These are phyloP conservation scores for Rhagoletis zephyria DNA, from an alignment of 1,140 invertebrate genomes.

Conservation along the genomic window DNA sequence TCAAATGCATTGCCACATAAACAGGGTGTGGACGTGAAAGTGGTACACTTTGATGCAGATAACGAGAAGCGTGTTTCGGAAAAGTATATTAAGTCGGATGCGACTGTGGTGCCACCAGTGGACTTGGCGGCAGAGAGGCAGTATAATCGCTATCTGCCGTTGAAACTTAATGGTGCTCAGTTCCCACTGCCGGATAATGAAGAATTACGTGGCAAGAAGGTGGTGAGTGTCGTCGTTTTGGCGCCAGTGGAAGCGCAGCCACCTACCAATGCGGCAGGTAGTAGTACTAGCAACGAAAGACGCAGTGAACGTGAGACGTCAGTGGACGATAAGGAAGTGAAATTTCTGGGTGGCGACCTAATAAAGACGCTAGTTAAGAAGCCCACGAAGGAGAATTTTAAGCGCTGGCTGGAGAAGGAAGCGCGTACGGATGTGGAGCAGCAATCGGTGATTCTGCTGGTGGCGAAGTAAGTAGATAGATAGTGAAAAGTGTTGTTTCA, in stretches of 20 bases:
- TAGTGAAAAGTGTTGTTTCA: too few relatives aligned
- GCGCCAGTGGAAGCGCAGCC: slow-evolving; percentile 80
- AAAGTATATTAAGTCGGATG: slow-evolving; percentile 81
- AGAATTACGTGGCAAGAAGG: slow-evolving; percentile 81
- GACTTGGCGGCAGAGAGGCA: slow-evolving; percentile 81
- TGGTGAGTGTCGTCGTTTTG: slow-evolving; percentile 86
- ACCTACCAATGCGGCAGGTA: slow-evolving; percentile 65
- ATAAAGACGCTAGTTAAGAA: slow-evolving; percentile 84
- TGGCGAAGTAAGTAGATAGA: slow-evolving; percentile 80
- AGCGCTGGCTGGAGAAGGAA: slow-evolving; percentile 85
- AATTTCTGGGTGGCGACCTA: slow-evolving; percentile 80
- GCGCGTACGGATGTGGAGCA: slow-evolving; percentile 80
- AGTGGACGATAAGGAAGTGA: slow-evolving; percentile 76
- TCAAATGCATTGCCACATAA: slow-evolving; percentile 71
- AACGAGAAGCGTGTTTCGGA: slow-evolving; percentile 83
- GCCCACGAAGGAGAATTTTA: slow-evolving; percentile 83
- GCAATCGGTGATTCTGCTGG: slow-evolving; percentile 85
- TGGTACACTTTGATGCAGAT: slow-evolving; percentile 84
- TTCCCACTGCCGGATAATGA: slow-evolving; percentile 85
- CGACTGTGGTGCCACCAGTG: slow-evolving; percentile 83
- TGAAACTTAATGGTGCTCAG: slow-evolving; percentile 87
- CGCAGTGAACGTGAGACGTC: slow-evolving; percentile 69
- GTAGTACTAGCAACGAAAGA: slow-evolving; percentile 59
- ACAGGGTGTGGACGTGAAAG: slow-evolving; percentile 85
- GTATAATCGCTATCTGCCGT: slow-evolving; percentile 86